Evolutionary conservation across 2,113 vertebrate species (phyloP), one percentile per base, ranked within the genome.

Genomic region (Brachyhypopomus gauderio): DNA sequence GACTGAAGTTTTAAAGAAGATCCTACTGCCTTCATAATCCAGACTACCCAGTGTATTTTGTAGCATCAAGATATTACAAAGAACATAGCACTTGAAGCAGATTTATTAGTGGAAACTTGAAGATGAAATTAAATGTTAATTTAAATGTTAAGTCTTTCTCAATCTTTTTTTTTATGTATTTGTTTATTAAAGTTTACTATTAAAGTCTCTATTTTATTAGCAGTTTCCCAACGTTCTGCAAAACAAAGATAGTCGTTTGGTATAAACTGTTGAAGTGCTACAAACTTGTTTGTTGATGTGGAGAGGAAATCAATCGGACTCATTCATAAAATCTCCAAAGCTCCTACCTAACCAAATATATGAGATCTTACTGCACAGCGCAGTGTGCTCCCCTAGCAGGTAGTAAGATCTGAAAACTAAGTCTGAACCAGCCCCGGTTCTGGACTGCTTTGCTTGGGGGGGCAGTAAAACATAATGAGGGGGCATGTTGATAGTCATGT

Each of bases 1-100:
- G 86, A 78, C 17, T 91, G 55, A 92, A 87, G 81, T 87, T 83
- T 87, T 91, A 84, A 92, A 22, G 25, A 20, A 66, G 30, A 1
- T 72, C 12, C 2, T 3, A 52, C 45, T 14, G 27, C n/a, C 72
- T 11, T 52, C 45, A 52, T 52, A 52, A 14, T 52, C 11, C 12
- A 52, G 45, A 52, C 45, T 52, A 52, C 8, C 45, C 3, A 22
- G 4, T 41, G 17, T 34, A 41, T 52, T 72, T 30, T 52, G 62
- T 64, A 52, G 7, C 75, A 17, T n/a, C 38, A 48, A 19, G 20
- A 11, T 34, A 19, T 2, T 78, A 17, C 36, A 41, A 20, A 48
- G 14, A 34, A 30, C 22, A 23, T 2, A 58, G 16, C n/a, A 17
- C 5, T 52, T 56, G 4, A 55, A 67, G 11, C n/a, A 38, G 22